phyloP scores from a whole-genome alignment of 2,113 vertebrate genomes.

The Neomonachus schauinslandi region DNA sequence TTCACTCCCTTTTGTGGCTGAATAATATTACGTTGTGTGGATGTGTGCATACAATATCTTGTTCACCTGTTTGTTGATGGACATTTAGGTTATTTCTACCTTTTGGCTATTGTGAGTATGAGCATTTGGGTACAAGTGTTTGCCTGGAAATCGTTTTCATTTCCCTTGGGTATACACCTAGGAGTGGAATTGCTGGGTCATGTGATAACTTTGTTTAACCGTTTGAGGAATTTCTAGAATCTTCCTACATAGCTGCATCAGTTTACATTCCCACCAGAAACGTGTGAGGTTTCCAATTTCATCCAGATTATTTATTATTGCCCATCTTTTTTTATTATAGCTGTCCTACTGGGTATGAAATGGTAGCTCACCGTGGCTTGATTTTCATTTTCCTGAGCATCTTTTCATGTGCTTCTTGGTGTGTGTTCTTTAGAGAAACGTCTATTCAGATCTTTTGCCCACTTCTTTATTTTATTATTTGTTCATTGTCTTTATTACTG shows the following conservation, averaged over 20 bases:
- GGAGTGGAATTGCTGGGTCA: not conserved
- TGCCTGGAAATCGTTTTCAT: no score
- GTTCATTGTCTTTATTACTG: not conserved
- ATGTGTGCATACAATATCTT: fast-evolving
- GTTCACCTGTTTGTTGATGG: no score
- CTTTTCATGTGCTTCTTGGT: not conserved
- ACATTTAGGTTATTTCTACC: not conserved
- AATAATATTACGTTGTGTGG: fast-evolving
- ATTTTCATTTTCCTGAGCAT: not conserved
- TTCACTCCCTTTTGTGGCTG: not conserved
- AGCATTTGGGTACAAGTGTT: not conserved
- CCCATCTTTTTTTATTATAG: not conserved
- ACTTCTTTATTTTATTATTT: not conserved
- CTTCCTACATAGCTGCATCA: not conserved
- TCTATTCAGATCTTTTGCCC: not conserved
- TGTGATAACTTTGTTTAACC: not conserved
- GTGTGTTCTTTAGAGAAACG: not conserved
- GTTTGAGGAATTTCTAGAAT: not conserved
- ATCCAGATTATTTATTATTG: not conserved
- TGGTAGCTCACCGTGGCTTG: not conserved
- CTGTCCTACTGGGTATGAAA: not conserved
- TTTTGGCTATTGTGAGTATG: not conserved
- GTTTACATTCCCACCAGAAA: not conserved
- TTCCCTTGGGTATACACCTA: not conserved
- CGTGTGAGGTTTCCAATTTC: not conserved